phyloP scores from a whole-genome alignment of 2,888 invertebrate genomes.

The Smittia sp. region DNA sequence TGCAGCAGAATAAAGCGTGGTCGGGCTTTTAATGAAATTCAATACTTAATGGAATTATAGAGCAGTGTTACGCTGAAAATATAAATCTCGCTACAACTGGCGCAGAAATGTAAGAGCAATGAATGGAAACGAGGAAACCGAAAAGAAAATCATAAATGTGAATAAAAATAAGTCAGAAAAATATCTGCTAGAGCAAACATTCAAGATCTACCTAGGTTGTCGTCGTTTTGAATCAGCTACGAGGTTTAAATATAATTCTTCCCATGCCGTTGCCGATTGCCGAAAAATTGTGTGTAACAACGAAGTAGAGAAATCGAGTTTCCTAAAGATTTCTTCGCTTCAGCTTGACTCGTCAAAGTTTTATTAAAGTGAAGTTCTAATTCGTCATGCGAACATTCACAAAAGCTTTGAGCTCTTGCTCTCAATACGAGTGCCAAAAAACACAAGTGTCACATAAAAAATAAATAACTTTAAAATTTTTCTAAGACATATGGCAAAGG shows the following conservation, averaged over 20 bases:
- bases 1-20: constrained; percentile 17
- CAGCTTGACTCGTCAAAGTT: no score
- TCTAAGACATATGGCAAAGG: no score
- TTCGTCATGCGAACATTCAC: no score
- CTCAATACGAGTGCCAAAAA: neutral
- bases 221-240: constrained; percentile 8
- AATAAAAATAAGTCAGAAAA: constrained; percentile 13
- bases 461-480: neutral
- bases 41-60: constrained; percentile 30
- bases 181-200: neutral
- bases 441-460: constrained; percentile 37
- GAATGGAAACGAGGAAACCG: neutral
- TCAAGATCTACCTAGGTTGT: constrained; percentile 22
- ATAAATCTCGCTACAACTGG: neutral
- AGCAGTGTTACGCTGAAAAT: neutral
- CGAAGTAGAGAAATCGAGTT: no score
- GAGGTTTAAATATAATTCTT: constrained; percentile 31
- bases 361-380: no score
- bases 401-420: no score
- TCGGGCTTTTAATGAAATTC: constrained; percentile 15
- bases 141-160: constrained; percentile 9
- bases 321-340: no score
- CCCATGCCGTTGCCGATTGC: constrained; percentile 1
- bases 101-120: constrained; percentile 1
- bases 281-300: neutral